These are phyloP conservation scores for Ammodytes dubius DNA, from an alignment of 2,113 vertebrate species.

Conservation along the genomic window DNA sequence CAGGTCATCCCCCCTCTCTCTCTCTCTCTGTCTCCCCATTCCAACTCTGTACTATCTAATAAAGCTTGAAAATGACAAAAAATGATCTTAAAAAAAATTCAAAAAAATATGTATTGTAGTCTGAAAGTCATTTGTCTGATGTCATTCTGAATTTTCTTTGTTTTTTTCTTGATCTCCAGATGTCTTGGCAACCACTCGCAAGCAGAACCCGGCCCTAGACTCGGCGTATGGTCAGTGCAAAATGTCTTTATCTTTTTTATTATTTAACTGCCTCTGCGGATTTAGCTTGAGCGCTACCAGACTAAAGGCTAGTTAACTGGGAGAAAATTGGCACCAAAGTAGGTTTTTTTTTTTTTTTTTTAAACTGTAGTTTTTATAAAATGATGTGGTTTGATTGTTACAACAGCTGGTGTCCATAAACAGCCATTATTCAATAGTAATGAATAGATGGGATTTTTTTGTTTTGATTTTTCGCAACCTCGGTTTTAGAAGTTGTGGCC, in stretches of 20 bases:
- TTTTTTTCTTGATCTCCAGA: constrained; percentile 70
- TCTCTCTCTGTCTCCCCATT: too few relatives aligned
- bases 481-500: neutral
- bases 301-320: neutral
- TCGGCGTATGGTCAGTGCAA: constrained; percentile 86
- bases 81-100: too few relatives aligned
- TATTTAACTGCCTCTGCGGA: neutral
- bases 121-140: neutral
- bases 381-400: neutral
- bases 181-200: constrained; percentile 85
- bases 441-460: neutral
- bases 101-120: too few relatives aligned
- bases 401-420: neutral
- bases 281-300: neutral
- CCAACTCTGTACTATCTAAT: too few relatives aligned
- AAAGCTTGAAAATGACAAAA: too few relatives aligned
- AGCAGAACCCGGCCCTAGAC: constrained; percentile 83
- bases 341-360: too few relatives aligned
- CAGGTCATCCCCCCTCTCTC: too few relatives aligned
- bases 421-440: neutral
- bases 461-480: neutral
- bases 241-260: neutral
- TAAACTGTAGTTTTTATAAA: too few relatives aligned
- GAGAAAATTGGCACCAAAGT: neutral
- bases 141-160: neutral